Percentiles rank a stretch among this genome's conserved stretches.
Conservation (phyloP, 1,140 invertebrate species). For the Caenorhabditis elegans region WBcel235 BX284603.4:10243001-10243500, state of each 20-base stretch:
- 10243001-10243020: too few species aligned
- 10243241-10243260: slow-evolving; percentile 65
- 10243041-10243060: slow-evolving; percentile 52
- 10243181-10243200: slow-evolving; percentile 59
- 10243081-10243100: slow-evolving; percentile 25
- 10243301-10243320: slow-evolving; percentile 65
- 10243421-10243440: slow-evolving; percentile 58
- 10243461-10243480: slow-evolving; percentile 43
- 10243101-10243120: background rate
- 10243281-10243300: slow-evolving; percentile 63
- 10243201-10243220: slow-evolving; percentile 66
- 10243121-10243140: background rate
- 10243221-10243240: slow-evolving; percentile 65
- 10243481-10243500: background rate
- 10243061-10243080: slow-evolving; percentile 55
- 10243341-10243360: slow-evolving; percentile 63
- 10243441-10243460: slow-evolving; percentile 65
- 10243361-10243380: slow-evolving; percentile 64
- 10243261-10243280: slow-evolving; percentile 65
- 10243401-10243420: slow-evolving; percentile 59
- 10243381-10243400: slow-evolving; percentile 62
- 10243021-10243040: too few species aligned
- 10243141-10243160: slow-evolving; percentile 47
- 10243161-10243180: slow-evolving; percentile 60
- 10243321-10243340: slow-evolving; percentile 65